phyloP scores from a whole-genome alignment of 2,888 invertebrate species.

The Drosophila algonquin region DNA sequence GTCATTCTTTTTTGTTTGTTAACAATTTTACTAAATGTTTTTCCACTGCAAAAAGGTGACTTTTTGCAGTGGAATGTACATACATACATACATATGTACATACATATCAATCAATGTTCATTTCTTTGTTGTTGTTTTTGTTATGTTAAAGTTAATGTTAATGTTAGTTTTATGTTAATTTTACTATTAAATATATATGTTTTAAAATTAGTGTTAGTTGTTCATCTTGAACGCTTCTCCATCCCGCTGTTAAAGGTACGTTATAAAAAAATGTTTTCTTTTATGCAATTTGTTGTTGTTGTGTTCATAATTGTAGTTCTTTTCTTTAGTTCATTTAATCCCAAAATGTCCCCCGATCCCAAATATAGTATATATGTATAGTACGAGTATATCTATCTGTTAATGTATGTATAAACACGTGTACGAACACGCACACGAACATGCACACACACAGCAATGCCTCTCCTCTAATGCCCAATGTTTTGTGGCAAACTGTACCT shows the following conservation, averaged over 20 bases:
- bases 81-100: constrained; percentile 4
- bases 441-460: background rate
- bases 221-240: constrained; percentile 31
- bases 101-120: constrained; percentile 18
- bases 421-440: constrained; percentile 20
- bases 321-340: constrained; percentile 1
- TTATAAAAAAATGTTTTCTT: constrained; percentile 65
- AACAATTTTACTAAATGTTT: constrained; percentile 31
- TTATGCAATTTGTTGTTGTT: constrained; percentile 7
- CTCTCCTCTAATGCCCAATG: background rate
- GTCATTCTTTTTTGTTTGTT: background rate
- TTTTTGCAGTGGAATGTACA: constrained; percentile 8
- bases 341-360: constrained; percentile 3
- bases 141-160: constrained; percentile 55
- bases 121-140: constrained; percentile 7
- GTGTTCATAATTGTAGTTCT: constrained; percentile 25
- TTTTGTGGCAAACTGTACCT: constrained; percentile 19
- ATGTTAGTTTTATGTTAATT: constrained; percentile 59
- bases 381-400: constrained; percentile 41
- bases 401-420: constrained; percentile 60
- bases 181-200: constrained; percentile 71
- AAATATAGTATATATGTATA: constrained; percentile 17
- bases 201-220: constrained; percentile 75
- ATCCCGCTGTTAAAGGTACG: constrained; percentile 64
- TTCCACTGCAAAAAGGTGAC: constrained; percentile 8